These are phyloP conservation scores for Conistra vaccinii DNA, from an alignment of 2,888 invertebrate species.

Conservation along the genomic window DNA sequence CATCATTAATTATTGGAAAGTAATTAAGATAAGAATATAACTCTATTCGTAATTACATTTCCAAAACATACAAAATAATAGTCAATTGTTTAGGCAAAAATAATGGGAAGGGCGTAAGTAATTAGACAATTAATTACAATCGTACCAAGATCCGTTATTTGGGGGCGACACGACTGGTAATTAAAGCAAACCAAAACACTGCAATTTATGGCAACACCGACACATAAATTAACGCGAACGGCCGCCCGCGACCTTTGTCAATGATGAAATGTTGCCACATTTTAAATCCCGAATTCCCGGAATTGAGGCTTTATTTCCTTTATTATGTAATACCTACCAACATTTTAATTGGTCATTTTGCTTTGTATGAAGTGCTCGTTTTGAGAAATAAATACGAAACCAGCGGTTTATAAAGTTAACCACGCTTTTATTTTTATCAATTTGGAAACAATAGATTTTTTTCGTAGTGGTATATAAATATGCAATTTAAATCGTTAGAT, in stretches of 20 bases:
- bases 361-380: slow-evolving; percentile 16
- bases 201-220: slow-evolving; percentile 79
- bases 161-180: slow-evolving; percentile 74
- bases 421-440: slow-evolving; percentile 17
- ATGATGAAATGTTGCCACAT: slow-evolving; percentile 69
- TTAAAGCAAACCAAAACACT: slow-evolving; percentile 78
- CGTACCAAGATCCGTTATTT: slow-evolving; percentile 71
- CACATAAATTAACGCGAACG: slow-evolving; percentile 74
- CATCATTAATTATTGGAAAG: slow-evolving; percentile 1
- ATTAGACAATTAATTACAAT: slow-evolving; percentile 77
- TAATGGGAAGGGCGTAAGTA: slow-evolving; percentile 54
- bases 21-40: slow-evolving; percentile 10
- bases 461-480: not conserved
- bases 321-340: slow-evolving; percentile 35
- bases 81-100: slow-evolving; percentile 38
- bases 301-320: slow-evolving; percentile 51
- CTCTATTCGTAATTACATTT: slow-evolving; percentile 23
- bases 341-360: slow-evolving; percentile 44
- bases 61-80: slow-evolving; percentile 41
- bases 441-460: slow-evolving; percentile 27
- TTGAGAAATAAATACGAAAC: slow-evolving; percentile 31
- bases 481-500: not conserved
- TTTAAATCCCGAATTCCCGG: slow-evolving; percentile 53
- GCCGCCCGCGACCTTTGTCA: slow-evolving; percentile 72
- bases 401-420: slow-evolving; percentile 16